Evolutionary conservation across 2,113 vertebrate genomes (phyloP).

Genomic region (Nipponia nippon): DNA sequence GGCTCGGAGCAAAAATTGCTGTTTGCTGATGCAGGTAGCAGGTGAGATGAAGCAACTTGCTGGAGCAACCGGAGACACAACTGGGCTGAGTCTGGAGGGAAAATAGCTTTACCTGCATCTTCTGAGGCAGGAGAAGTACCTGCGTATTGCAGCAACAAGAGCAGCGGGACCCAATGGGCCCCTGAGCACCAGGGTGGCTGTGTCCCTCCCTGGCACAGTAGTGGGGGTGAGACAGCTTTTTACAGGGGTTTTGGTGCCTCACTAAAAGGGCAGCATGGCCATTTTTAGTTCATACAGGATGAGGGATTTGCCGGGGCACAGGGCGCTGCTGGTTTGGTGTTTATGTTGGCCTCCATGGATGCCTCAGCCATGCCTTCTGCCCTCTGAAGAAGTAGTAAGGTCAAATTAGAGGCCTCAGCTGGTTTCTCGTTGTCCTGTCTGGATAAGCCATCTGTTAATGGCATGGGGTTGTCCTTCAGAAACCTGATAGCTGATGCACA

Average conservation of each 20-base stretch:
- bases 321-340: not conserved
- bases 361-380: not conserved
- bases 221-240: not conserved
- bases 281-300: not conserved
- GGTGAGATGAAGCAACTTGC: not conserved
- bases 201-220: not conserved
- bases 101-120: not conserved
- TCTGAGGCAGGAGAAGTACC: not conserved
- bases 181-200: not conserved
- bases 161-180: not conserved
- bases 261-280: not conserved
- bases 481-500: not conserved
- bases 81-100: not conserved
- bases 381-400: slow-evolving; percentile 9
- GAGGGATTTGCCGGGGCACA: not conserved
- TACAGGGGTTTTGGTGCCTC: not conserved
- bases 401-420: not conserved
- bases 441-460: not conserved
- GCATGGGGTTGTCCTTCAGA: not conserved
- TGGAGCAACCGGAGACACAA: not conserved
- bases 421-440: not conserved
- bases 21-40: not conserved
- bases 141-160: not conserved
- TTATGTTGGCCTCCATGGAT: not conserved
- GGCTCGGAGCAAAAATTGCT: not conserved